Conservation (phyloP, 2,888 invertebrate species). For the Cosmopolites sordidus region DNA sequence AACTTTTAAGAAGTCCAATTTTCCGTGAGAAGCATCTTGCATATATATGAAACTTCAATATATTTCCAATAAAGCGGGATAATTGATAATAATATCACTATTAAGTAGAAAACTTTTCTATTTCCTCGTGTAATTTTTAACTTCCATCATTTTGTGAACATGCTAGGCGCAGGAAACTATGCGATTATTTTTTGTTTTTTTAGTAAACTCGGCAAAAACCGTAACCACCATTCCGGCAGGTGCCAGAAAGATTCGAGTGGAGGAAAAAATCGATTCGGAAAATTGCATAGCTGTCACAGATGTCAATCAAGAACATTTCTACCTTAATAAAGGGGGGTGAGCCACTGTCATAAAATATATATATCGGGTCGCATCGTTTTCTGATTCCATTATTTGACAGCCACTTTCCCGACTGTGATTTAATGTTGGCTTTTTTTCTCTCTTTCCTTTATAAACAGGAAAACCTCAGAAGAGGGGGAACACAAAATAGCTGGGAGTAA, state of each 20-base stretch:
- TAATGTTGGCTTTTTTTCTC: background rate
- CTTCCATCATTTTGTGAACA: no score
- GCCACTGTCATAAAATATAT: conserved; percentile 26
- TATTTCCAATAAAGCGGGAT: no score
- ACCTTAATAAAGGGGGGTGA: conserved; percentile 61
- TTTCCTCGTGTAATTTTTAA: no score
- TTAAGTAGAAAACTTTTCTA: no score
- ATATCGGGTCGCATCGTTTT: background rate
- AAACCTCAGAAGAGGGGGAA: background rate
- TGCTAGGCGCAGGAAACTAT: no score
- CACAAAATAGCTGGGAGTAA: conserved; percentile 1
- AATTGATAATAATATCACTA: no score
- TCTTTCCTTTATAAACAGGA: background rate
- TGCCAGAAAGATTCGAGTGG: conserved; percentile 57
- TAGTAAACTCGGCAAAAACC: conserved; percentile 54
- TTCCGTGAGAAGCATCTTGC: no score
- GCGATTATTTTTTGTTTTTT: no score
- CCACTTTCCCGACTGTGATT: background rate
- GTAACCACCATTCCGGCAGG: conserved; percentile 56
- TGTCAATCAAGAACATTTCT: conserved; percentile 51
- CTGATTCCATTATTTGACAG: background rate
- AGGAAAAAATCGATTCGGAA: conserved; percentile 53
- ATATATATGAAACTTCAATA: no score
- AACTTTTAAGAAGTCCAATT: no score
- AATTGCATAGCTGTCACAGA: conserved; percentile 58